Conservation (phyloP, 2,797 vertebrate species). For the Bradypus variegatus region DNA sequence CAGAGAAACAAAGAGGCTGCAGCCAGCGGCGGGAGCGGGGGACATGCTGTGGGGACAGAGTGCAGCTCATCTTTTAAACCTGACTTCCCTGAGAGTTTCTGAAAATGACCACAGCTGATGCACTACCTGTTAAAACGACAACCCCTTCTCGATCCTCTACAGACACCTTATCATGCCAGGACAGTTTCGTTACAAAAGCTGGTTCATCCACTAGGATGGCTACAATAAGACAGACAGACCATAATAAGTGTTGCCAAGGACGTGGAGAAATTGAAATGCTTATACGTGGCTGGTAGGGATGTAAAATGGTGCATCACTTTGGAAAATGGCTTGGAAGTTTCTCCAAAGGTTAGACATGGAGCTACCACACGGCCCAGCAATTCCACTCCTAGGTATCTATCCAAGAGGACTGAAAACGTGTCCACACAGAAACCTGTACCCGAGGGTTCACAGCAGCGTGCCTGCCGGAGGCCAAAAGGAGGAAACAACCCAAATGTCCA, state of each 20-base stretch:
- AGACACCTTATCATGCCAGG: background rate
- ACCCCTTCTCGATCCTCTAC: background rate
- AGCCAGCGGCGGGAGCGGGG: fast-evolving
- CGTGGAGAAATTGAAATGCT: fast-evolving
- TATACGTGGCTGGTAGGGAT: fast-evolving
- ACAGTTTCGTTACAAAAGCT: background rate
- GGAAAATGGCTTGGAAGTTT: background rate
- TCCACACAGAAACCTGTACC: fast-evolving
- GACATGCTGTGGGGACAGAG: fast-evolving
- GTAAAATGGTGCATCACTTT: fast-evolving
- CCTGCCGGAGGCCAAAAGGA: fast-evolving
- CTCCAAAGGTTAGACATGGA: background rate
- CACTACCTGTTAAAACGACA: background rate
- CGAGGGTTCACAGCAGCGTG: fast-evolving
- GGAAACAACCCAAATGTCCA: fast-evolving
- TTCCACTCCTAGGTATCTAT: too few species aligned
- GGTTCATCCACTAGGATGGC: background rate
- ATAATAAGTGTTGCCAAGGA: background rate
- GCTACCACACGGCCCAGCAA: background rate
- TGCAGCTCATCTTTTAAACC: fast-evolving
- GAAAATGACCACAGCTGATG: background rate
- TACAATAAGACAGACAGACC: background rate
- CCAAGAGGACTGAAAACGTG: background rate
- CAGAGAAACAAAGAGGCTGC: background rate
- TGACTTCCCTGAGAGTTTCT: background rate